These are phyloP conservation scores for Stictonetta naevosa DNA, from an alignment of 2,113 vertebrate genomes.

Conservation along the genomic window DNA sequence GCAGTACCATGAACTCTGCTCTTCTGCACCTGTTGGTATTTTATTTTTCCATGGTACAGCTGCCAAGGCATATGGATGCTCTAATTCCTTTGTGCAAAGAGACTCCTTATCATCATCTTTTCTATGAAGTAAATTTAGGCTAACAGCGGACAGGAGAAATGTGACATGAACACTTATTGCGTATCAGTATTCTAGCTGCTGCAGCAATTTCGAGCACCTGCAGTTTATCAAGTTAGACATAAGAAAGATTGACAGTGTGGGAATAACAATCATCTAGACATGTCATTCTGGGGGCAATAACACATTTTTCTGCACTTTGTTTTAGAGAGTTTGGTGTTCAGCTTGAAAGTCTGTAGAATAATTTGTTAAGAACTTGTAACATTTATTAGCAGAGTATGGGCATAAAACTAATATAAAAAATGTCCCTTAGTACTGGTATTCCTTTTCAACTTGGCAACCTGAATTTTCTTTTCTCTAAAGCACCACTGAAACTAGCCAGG, in stretches of 20 bases:
- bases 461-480: neutral
- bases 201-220: constrained; percentile 35
- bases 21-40: neutral
- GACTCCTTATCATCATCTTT: constrained; percentile 16
- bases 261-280: constrained; percentile 37
- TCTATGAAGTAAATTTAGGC: constrained; percentile 8
- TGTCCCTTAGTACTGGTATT: neutral
- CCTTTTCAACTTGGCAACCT: neutral
- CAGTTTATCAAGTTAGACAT: constrained; percentile 55
- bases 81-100: constrained; percentile 25
- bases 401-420: neutral
- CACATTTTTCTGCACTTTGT: neutral
- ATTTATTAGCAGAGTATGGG: neutral
- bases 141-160: constrained; percentile 2
- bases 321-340: neutral
- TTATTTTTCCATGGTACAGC: neutral
- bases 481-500: neutral
- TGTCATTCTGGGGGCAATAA: neutral
- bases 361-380: neutral
- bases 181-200: neutral
- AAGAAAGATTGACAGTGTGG: constrained; percentile 11
- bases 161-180: neutral
- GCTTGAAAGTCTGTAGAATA: neutral
- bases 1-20: neutral
- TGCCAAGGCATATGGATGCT: constrained; percentile 1